phyloP scores from a whole-genome alignment of 2,113 vertebrate genomes.

The Cranoglanis bouderius region DNA sequence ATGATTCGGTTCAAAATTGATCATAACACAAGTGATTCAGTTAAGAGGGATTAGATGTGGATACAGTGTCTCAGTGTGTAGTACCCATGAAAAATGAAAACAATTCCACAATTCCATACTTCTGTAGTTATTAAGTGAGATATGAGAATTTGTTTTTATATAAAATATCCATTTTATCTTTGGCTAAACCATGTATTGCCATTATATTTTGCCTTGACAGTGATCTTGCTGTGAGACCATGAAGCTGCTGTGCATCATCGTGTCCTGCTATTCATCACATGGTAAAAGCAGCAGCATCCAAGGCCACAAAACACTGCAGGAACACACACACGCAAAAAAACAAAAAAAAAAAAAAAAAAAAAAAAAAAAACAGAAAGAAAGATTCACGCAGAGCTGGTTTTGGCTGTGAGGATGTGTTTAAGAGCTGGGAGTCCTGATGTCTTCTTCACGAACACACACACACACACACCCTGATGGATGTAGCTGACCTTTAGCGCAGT shows the following conservation, averaged over 20 bases:
- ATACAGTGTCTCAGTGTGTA: not conserved
- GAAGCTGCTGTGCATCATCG: not conserved
- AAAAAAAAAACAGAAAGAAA: not conserved
- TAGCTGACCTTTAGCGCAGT: constrained; percentile 3
- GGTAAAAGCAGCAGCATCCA: not conserved
- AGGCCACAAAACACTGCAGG: not conserved
- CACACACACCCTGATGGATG: not conserved
- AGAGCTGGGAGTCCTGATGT: not conserved
- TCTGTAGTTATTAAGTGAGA: not conserved
- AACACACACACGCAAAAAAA: not conserved
- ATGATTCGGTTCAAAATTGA: not conserved
- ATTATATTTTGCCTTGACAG: not conserved
- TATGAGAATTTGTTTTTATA: not conserved
- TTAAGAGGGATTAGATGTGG: not conserved
- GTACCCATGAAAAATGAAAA: not conserved
- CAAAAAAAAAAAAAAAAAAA: not conserved
- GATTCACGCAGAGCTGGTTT: not conserved
- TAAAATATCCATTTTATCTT: not conserved
- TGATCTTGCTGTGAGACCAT: not conserved
- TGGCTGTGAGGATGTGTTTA: not conserved
- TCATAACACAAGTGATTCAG: not conserved
- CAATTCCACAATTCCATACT: not conserved
- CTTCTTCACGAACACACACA: not conserved
- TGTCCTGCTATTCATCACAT: not conserved
- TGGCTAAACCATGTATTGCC: not conserved